Evolutionary conservation across 2,888 invertebrate species (phyloP).

Genomic region (Oligia strigilis): DNA sequence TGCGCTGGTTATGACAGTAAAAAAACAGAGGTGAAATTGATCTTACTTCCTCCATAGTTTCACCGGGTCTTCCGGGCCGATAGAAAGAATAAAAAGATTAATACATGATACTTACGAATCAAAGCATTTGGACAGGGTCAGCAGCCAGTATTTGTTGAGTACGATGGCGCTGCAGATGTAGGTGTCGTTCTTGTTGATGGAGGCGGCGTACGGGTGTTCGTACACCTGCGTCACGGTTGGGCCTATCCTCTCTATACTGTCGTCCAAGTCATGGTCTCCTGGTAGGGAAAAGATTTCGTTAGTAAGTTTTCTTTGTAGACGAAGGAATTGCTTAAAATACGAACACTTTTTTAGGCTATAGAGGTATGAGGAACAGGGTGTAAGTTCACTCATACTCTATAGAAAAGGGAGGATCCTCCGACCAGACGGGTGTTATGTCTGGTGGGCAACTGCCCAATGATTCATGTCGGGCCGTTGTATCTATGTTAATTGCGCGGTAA

Average conservation of each 20-base stretch:
- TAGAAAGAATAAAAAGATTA: not conserved
- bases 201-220: slow-evolving; percentile 81
- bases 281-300: slow-evolving; percentile 24
- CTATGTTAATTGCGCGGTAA: too few species aligned
- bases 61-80: not conserved
- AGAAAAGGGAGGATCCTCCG: too few species aligned
- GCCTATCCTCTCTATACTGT: slow-evolving; percentile 81
- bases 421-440: too few species aligned
- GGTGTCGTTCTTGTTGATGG: slow-evolving; percentile 73
- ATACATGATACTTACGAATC: slow-evolving; percentile 78
- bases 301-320: not conserved
- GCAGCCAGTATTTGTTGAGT: slow-evolving; percentile 83
- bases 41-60: not conserved
- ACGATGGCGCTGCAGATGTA: slow-evolving; percentile 84
- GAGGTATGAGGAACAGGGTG: too few species aligned
- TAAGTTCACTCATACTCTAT: too few species aligned
- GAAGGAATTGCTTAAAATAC: not conserved
- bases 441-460: too few species aligned
- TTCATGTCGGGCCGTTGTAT: too few species aligned
- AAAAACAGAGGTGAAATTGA: not conserved
- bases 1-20: not conserved
- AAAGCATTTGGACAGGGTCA: slow-evolving; percentile 85
- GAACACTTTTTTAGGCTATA: not conserved
- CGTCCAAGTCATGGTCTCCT: slow-evolving; percentile 74
- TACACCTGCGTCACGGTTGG: slow-evolving; percentile 79